Evolutionary conservation across 2,797 vertebrate species (phyloP), one percentile per base, ranked within the genome.

Genomic region (Rhinogobio ventralis): DNA sequence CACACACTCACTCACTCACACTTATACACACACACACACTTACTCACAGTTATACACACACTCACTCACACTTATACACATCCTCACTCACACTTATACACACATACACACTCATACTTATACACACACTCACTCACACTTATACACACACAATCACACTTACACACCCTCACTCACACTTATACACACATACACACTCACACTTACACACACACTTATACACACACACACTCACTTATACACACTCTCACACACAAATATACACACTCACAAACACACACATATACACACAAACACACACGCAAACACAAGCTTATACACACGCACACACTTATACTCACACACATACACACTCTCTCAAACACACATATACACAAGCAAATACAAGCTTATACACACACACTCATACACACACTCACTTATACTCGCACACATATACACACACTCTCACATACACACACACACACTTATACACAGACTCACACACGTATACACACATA

Each of bases 261-360:
- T n/a, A n/a, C n/a, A n/a, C n/a, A n/a, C n/a, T n/a, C n/a, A n/a
- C n/a, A n/a, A n/a, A n/a, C n/a, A n/a, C n/a, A n/a, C n/a, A n/a
- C n/a, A n/a, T n/a, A n/a, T n/a, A n/a, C n/a, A n/a, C n/a, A n/a
- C n/a, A n/a, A n/a, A n/a, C n/a, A n/a, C n/a, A n/a, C n/a, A n/a
- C n/a, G n/a, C 14, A 30, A 39, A n/a, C n/a, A n/a, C 33, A 33
- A 4, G 4, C 25, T 0, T 1, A 9, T 0, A 42, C 13, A 62
- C n/a, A 62, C 11, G 25, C 7, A 60, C 10, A 25, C n/a, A 25
- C 23, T 5, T n/a, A n/a, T 0, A 19, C 15, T 3, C 62, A 33
- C 14, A 33, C 2, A 19, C 2, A 67, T 14, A 36, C 1, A 33
- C 0, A 33, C 2, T 1, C n/a, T n/a, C n/a, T n/a, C n/a, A n/a